Base-by-base conservation (phyloP, 2,113 vertebrate genomes). In the Hemicordylus capensis region DNA sequence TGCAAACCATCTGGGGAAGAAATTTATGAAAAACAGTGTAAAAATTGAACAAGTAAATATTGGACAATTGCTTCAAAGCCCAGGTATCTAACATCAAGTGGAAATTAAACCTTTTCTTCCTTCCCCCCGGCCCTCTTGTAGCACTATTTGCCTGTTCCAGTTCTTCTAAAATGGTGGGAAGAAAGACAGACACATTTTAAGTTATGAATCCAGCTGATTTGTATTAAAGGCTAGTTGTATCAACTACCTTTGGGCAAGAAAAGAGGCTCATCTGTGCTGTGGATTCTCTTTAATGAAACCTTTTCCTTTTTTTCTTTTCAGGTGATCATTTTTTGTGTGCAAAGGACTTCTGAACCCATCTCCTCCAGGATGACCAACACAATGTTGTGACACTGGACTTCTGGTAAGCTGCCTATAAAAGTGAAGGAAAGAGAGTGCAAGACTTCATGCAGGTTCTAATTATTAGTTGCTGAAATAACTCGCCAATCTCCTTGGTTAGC, bases 351-450 rank as follows among this genome's bases (percentile, higher is more conserved):
- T 46, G 90, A 90, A 80, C 91, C 89, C 88, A 89, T 89, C 85
- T 73, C 91, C 80, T 93, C 88, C 94, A 95, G 39, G 42, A 97
- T 97, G 97, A 96, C 90, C 89, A 95, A 93, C 87, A 95, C 95
- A 0, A 93, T 97, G 83, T 97, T 93, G 94, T 97, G 97, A 97
- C 95, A 93, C 95, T 93, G 93, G 94, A 96, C 94, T 96, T 96
- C 95, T 78, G 96, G 96, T 97, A 95, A 97, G 96, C 90, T 92
- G 3, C 61, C 66, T 77, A 26, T 14, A 39, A 31, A 77, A 44
- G 72, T 67, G 3, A 37, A 54, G 34, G 14, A 3, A 1, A 44
- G 61, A 34, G 72, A 24, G 20, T 84, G 0, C 48, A 26, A 0
- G n/a, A 31, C 44, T 85, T 86, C 70, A 7, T 2, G 1, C 0